phyloP scores from a whole-genome alignment of 2,888 invertebrate species.

The Gryllus longicercus region DNA sequence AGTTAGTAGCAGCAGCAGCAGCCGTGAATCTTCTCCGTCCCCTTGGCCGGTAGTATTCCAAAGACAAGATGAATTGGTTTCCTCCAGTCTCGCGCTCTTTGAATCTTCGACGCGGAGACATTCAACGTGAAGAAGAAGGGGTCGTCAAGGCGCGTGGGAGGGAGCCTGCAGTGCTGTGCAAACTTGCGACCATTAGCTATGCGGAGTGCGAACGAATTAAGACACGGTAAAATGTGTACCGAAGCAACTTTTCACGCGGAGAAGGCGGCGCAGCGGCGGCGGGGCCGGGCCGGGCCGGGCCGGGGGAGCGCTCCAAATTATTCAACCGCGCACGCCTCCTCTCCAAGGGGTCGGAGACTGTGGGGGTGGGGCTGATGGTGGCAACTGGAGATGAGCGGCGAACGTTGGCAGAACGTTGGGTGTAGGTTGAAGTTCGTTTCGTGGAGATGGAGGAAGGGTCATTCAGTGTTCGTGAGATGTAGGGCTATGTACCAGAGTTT shows the following conservation, averaged over 20 bases:
- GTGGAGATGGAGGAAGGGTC: background rate
- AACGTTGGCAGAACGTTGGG: background rate
- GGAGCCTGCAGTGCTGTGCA: background rate
- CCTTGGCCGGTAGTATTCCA: background rate
- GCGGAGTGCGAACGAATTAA: background rate
- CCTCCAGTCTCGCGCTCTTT: background rate
- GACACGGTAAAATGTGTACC: slow-evolving; percentile 17
- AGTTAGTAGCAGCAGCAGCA: no score
- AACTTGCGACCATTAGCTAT: background rate
- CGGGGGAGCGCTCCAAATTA: background rate
- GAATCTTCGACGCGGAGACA: background rate
- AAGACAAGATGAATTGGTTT: background rate
- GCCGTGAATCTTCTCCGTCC: background rate
- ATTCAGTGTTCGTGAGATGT: background rate
- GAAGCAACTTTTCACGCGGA: slow-evolving; percentile 3
- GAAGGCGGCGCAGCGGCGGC: background rate
- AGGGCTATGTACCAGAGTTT: no score
- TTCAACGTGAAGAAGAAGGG: background rate
- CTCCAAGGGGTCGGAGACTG: background rate
- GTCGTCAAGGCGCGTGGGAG: background rate
- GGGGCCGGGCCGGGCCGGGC: background rate
- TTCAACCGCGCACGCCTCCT: background rate
- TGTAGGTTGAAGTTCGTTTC: background rate
- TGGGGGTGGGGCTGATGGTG: background rate
- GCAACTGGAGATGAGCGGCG: background rate